These are phyloP conservation scores for Lethocerus indicus DNA, from an alignment of 1,140 invertebrate species.

Conservation along the genomic window DNA sequence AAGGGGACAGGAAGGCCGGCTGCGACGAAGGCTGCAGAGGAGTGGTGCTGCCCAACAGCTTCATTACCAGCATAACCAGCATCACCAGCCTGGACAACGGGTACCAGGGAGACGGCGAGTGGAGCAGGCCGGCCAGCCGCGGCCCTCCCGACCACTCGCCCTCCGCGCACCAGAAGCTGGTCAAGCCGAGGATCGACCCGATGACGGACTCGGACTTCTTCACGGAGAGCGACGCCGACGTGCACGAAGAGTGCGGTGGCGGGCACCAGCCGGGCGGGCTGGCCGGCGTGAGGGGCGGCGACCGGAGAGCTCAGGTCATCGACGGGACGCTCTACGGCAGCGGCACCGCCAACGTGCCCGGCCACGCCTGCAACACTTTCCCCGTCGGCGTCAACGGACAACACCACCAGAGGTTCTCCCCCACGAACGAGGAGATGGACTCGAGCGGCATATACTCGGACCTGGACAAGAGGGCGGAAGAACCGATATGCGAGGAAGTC, in stretches of 20 bases:
- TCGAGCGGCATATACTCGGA: constrained; percentile 74
- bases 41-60: constrained; percentile 45
- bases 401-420: constrained; percentile 28
- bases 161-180: constrained; percentile 13
- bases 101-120: constrained; percentile 68
- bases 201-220: constrained; percentile 83
- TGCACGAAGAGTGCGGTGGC: constrained; percentile 38
- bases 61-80: constrained; percentile 67
- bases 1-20: constrained; percentile 33
- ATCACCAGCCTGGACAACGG: constrained; percentile 71
- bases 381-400: constrained; percentile 17
- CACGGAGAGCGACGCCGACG: constrained; percentile 70
- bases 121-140: constrained; percentile 47
- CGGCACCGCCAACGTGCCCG: constrained; percentile 23
- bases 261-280: too few species aligned
- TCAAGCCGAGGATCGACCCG: constrained; percentile 32
- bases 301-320: constrained; percentile 56
- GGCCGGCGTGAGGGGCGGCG: too few species aligned
- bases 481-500: constrained; percentile 7
- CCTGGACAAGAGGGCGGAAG: constrained; percentile 39
- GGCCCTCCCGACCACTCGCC: constrained; percentile 22
- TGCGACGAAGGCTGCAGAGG: constrained; percentile 17
- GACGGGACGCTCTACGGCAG: constrained; percentile 65
- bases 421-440: constrained; percentile 52
- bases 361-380: background rate